A percentile compares a stretch with the other conserved stretches of the same genome.
Evolutionary conservation across 2,113 vertebrate species (phyloP).

Genomic region (Marmota monax): DNA sequence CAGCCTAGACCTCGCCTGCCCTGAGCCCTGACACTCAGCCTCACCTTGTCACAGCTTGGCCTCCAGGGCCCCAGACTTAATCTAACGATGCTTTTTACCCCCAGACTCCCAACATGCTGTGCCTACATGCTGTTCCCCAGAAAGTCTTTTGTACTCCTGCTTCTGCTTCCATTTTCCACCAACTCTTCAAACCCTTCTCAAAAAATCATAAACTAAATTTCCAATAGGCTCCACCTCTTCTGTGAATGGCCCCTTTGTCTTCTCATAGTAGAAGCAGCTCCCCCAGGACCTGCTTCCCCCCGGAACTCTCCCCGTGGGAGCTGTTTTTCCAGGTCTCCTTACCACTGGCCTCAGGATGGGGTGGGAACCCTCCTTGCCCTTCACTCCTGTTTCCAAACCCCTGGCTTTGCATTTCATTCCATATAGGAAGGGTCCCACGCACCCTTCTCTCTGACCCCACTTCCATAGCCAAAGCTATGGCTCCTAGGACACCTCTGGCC

Average conservation of each 20-base stretch:
- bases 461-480: neutral
- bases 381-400: neutral
- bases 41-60: neutral
- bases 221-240: neutral
- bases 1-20: neutral
- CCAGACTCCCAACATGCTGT: neutral
- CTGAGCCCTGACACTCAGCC: neutral
- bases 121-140: neutral
- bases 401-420: neutral
- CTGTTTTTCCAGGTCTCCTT: neutral
- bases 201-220: neutral
- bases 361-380: neutral
- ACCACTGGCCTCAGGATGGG: neutral
- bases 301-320: neutral
- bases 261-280: neutral
- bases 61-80: neutral
- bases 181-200: neutral
- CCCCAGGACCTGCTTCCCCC: neutral
- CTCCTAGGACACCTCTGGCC: neutral
- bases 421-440: fast-evolving
- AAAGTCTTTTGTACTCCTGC: neutral
- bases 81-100: neutral
- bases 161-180: neutral
- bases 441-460: neutral
- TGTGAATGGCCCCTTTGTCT: neutral